These are phyloP conservation scores for Sitta carolinensis DNA, from an alignment of 2,797 vertebrate genomes.

Conservation along the genomic window DNA sequence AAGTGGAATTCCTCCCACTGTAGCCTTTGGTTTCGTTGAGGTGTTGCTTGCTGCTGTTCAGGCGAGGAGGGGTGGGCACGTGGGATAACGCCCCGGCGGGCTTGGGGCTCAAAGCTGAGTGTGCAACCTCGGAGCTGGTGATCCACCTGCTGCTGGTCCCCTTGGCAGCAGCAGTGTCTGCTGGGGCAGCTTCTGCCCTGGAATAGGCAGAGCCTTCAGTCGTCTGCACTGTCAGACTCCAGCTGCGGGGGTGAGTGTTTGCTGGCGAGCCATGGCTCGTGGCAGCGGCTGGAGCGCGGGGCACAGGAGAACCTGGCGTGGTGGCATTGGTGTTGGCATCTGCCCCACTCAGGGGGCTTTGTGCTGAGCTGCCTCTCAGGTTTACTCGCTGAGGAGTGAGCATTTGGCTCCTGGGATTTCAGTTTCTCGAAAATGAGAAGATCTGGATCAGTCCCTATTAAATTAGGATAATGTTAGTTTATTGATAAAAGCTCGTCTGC, in stretches of 20 bases:
- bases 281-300: conserved; percentile 15
- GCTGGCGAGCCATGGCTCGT: background rate
- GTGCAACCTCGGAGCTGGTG: background rate
- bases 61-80: conserved; percentile 13
- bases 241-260: background rate
- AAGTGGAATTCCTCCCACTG: conserved; percentile 77
- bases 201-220: background rate
- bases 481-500: background rate
- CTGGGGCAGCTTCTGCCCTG: background rate
- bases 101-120: background rate
- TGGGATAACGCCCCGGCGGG: background rate
- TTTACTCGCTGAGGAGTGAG: conserved; percentile 8
- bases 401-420: conserved; percentile 18
- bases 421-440: conserved; percentile 89
- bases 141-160: background rate
- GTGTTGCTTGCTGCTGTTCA: conserved; percentile 78
- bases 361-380: conserved; percentile 45
- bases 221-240: background rate
- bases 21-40: conserved; percentile 83
- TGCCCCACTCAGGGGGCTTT: conserved; percentile 75
- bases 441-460: conserved; percentile 90
- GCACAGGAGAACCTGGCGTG: background rate
- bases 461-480: background rate
- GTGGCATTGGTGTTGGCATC: conserved; percentile 76
- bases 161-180: background rate